phyloP scores from a whole-genome alignment of 1,140 invertebrate species.

The Gerris buenoi region DNA sequence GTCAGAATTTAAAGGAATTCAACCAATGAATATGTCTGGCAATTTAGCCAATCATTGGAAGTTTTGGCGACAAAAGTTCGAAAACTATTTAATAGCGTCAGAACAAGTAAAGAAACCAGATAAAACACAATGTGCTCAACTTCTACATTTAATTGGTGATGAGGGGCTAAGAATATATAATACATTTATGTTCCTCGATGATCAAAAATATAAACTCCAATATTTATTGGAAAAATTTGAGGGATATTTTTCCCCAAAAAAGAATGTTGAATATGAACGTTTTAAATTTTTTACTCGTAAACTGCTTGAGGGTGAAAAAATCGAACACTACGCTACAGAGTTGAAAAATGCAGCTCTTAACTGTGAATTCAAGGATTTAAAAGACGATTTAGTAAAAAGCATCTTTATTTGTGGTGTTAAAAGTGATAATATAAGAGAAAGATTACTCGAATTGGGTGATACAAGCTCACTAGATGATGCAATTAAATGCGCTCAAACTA shows the following conservation, averaged over 20 bases:
- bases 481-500: not conserved
- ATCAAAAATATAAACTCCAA: not conserved
- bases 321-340: not conserved
- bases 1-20: constrained; percentile 1
- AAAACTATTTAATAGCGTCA: constrained; percentile 2
- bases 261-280: not conserved
- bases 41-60: constrained; percentile 1
- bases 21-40: constrained; percentile 1
- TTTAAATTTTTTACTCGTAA: constrained; percentile 2
- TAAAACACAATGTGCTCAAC: not conserved
- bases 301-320: not conserved
- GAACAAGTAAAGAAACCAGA: not conserved
- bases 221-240: constrained; percentile 1
- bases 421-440: not conserved
- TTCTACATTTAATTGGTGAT: not conserved
- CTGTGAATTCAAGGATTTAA: not conserved
- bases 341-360: not conserved
- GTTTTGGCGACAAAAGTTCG: not conserved
- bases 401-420: constrained; percentile 1
- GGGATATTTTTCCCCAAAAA: not conserved
- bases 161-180: not conserved
- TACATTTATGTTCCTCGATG: not conserved
- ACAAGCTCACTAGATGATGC: not conserved
- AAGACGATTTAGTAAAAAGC: not conserved
- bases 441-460: not conserved